Conservation (phyloP, 2,797 vertebrate genomes). For the Xyrichtys novacula region DNA sequence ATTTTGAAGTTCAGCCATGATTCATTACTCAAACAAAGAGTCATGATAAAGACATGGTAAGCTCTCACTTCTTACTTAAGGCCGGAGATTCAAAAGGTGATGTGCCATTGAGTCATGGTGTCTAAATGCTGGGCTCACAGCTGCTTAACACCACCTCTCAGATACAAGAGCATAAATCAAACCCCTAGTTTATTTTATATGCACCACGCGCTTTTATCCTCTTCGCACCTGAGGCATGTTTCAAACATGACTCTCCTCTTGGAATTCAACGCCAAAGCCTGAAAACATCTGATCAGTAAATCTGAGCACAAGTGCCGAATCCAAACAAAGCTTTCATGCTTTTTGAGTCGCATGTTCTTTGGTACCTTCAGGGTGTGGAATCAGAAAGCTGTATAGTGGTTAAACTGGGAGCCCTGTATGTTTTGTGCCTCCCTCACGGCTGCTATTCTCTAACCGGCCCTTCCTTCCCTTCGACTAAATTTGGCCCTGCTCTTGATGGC, state of each 20-base stretch:
- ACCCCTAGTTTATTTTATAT: conserved; percentile 47
- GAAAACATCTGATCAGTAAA: conserved; percentile 53
- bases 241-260: conserved; percentile 56
- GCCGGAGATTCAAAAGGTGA: conserved; percentile 43
- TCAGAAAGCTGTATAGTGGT: conserved; percentile 39
- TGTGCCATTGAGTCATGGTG: conserved; percentile 58
- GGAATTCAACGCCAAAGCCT: conserved; percentile 58
- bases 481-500: conserved; percentile 66
- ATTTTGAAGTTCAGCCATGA: conserved; percentile 54
- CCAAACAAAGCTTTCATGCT: not conserved
- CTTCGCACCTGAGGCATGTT: conserved; percentile 50
- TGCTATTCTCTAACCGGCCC: conserved; percentile 73
- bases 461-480: conserved; percentile 85
- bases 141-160: conserved; percentile 39
- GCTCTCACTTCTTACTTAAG: conserved; percentile 42
- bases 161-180: conserved; percentile 44
- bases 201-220: conserved; percentile 38
- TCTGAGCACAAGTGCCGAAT: conserved; percentile 26
- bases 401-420: conserved; percentile 53
- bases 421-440: conserved; percentile 62
- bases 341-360: conserved; percentile 32
- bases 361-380: conserved; percentile 56
- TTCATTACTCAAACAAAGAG: conserved; percentile 59
- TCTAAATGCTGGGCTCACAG: conserved; percentile 57
- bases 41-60: conserved; percentile 25